Evolutionary conservation across 2,113 vertebrate genomes (phyloP), one percentile per base, ranked within the genome.

Genomic region (Scalopus aquaticus): DNA sequence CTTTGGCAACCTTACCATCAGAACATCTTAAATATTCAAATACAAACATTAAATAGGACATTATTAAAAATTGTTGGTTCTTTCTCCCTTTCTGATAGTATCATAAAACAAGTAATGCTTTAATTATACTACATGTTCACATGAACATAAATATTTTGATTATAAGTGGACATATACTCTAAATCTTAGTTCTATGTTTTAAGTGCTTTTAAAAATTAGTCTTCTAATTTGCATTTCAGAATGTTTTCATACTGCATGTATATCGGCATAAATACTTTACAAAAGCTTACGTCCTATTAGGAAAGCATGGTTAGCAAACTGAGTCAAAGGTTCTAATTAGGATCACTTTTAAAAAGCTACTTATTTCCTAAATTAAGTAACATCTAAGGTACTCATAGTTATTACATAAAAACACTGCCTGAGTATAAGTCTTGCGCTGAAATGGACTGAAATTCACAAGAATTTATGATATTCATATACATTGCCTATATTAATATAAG

Each of bases 1-100:
- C 97, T 98, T 98, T 98, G 97, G 98, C 97, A 98, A 98, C 73
- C 94, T 98, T 97, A 97, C 76, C 88, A 73, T 93, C 96, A 96
- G 95, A 98, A 90, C 96, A 98, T 96, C 90, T 98, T 97, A 97
- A 97, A 96, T 97, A 97, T 84, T 96, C 92, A 96, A 98, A 96
- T 93, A 97, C 28, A 94, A 95, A 92, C 42, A 70, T 83, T 95
- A 97, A 91, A 84, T 73, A 95, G 96, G 82, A 94, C 37, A 82
- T 76, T 96, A 80, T 91, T 97, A 96, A 96, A 96, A 97, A 93
- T 78, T 95, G 65, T 17, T 67, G 44, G 90, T 98, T 96, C 58
- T 49, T 64, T 88, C 90, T 98, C 93, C 91, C n/a, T 95, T 94
- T 72, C 95, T 94, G 90, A 32, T 91, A 85, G 72, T 65, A 95